These are phyloP conservation scores for Myioborus miniatus DNA, from an alignment of 2,797 vertebrate genomes.

Conservation along the genomic window DNA sequence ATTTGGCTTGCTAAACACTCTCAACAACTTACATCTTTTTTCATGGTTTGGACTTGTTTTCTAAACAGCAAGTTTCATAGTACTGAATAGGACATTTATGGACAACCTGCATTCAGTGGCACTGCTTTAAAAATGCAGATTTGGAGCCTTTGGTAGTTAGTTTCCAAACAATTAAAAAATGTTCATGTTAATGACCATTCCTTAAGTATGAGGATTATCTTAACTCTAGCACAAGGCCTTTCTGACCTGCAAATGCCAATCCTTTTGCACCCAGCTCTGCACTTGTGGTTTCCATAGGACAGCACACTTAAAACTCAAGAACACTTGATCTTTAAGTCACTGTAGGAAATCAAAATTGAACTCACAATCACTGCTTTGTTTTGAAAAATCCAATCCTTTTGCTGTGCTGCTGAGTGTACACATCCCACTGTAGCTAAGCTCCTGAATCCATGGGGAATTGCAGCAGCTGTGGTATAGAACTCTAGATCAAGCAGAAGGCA, in stretches of 20 bases:
- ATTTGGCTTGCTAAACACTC: not conserved
- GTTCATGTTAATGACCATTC: not conserved
- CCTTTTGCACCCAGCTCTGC: not conserved
- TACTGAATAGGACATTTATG: not conserved
- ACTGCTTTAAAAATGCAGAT: too few relatives aligned
- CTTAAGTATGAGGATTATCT: not conserved
- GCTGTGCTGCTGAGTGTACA: not conserved
- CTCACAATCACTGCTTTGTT: not conserved
- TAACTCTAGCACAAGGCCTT: not conserved
- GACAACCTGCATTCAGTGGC: not conserved
- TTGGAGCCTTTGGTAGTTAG: not conserved
- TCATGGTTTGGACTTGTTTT: not conserved
- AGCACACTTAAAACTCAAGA: not conserved
- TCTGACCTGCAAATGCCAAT: not conserved
- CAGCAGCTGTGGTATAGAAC: accelerated
- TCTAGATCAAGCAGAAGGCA: not conserved
- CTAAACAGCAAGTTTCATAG: not conserved
- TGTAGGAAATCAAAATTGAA: not conserved
- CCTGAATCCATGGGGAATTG: not conserved
- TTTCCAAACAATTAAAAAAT: not conserved
- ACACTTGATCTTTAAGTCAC: not conserved
- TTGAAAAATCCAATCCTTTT: not conserved
- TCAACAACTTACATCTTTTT: not conserved
- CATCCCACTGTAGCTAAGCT: not conserved
- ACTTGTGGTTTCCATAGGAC: not conserved